Evolutionary conservation across 2,888 invertebrate genomes (phyloP).

Genomic region (Drosophila phalerata): DNA sequence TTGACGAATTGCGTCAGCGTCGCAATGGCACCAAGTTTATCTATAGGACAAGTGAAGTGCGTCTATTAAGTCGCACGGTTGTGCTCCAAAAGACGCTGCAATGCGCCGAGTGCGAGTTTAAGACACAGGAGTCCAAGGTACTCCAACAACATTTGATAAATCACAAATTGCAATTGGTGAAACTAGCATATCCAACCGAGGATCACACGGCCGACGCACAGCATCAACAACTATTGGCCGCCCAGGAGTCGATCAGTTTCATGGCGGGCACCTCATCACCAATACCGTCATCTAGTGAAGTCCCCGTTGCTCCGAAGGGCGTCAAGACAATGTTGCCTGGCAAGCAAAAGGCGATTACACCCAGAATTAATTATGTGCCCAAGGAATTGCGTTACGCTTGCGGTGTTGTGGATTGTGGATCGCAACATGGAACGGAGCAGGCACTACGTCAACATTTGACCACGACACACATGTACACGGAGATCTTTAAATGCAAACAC

Average conservation of each 20-base stretch:
- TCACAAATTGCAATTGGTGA: slow-evolving; percentile 86
- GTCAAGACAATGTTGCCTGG: slow-evolving; percentile 16
- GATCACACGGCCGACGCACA: not conserved
- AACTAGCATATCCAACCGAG: slow-evolving; percentile 86
- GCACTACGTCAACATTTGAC: slow-evolving; percentile 40
- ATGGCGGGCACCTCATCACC: not conserved
- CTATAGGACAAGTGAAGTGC: slow-evolving; percentile 88
- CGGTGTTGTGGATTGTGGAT: slow-evolving; percentile 85
- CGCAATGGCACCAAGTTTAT: slow-evolving; percentile 77
- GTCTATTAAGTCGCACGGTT: slow-evolving; percentile 87
- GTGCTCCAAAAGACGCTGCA: slow-evolving; percentile 87
- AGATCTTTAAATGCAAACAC: slow-evolving; percentile 37
- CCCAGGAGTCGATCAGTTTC: not conserved
- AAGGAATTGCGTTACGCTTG: slow-evolving; percentile 89
- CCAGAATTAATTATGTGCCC: slow-evolving; percentile 85
- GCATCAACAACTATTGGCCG: not conserved
- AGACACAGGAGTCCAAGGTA: slow-evolving; percentile 90
- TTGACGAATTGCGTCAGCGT: slow-evolving; percentile 61
- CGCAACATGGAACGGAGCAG: slow-evolving; percentile 27
- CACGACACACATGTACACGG: slow-evolving; percentile 16
- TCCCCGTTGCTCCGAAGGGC: not conserved
- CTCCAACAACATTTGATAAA: slow-evolving; percentile 85
- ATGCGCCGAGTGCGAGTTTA: slow-evolving; percentile 90
- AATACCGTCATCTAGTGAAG: not conserved
- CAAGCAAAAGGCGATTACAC: not conserved